phyloP scores from a whole-genome alignment of 2,888 invertebrate genomes.

The Schizotus pectinicornis region DNA sequence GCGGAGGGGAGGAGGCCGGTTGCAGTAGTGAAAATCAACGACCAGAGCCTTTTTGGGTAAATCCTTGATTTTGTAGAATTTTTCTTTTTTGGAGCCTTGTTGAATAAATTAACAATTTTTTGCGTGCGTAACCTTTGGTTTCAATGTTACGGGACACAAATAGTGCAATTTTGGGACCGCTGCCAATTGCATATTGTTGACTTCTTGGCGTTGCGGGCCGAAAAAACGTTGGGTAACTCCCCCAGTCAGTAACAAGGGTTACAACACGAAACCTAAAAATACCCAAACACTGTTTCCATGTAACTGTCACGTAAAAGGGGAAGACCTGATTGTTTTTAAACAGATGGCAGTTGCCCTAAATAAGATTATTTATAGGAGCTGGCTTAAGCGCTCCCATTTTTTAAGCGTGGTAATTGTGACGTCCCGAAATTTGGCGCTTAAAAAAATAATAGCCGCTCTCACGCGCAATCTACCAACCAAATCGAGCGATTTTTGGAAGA shows the following conservation, averaged over 20 bases:
- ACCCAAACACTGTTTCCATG: constrained; percentile 7
- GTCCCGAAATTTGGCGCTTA: too few relatives aligned
- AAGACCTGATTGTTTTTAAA: constrained; percentile 39
- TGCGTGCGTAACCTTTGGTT: constrained; percentile 13
- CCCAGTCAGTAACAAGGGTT: too few relatives aligned
- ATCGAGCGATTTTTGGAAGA: too few relatives aligned
- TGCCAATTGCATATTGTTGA: constrained; percentile 20
- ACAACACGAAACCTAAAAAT: too few relatives aligned
- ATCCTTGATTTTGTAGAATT: constrained; percentile 15
- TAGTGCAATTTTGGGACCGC: constrained; percentile 6
- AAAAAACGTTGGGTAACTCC: too few relatives aligned
- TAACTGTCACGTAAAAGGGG: constrained; percentile 11
- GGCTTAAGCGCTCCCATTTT: too few relatives aligned
- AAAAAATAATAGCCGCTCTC: too few relatives aligned
- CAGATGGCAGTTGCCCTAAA: constrained; percentile 25
- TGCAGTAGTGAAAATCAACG: constrained; percentile 28
- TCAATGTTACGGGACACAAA: constrained; percentile 5
- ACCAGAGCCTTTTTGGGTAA: constrained; percentile 47
- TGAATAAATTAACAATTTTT: constrained; percentile 11
- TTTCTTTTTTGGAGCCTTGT: constrained; percentile 1
- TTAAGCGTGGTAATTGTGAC: too few relatives aligned
- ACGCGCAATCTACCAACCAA: too few relatives aligned
- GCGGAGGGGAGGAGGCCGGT: constrained; percentile 12
- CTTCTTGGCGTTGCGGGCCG: not conserved
- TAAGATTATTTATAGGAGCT: constrained; percentile 16